Conservation (phyloP, 2,113 vertebrate genomes). For the Muntiacus reevesi region DNA sequence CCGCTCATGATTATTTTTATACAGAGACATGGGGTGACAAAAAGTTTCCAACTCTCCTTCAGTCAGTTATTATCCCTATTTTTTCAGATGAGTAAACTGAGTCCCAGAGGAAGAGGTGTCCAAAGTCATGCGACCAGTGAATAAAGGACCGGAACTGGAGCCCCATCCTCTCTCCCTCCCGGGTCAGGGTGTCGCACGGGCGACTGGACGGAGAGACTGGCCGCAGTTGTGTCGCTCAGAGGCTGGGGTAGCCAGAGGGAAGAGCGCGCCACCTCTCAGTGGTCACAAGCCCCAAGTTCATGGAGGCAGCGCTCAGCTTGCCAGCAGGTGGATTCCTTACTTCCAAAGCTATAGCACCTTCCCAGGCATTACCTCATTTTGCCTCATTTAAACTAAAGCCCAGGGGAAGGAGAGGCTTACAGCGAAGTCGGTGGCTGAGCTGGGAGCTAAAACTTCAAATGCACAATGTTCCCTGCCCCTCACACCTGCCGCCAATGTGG, state of each 20-base stretch:
- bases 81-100: conserved; percentile 27
- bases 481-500: not conserved
- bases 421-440: not conserved
- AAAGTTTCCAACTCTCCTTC: not conserved
- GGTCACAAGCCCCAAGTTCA: not conserved
- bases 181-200: not conserved
- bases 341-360: not conserved
- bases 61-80: not conserved
- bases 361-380: not conserved
- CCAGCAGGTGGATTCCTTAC: not conserved
- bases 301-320: not conserved
- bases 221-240: not conserved
- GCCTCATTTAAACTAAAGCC: not conserved
- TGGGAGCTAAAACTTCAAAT: not conserved
- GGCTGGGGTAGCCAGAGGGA: not conserved
- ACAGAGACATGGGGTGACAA: not conserved
- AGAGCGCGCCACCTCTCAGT: not conserved
- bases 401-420: not conserved
- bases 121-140: not conserved
- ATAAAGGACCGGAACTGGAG: not conserved
- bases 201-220: not conserved
- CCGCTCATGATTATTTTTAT: not conserved
- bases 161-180: too few species aligned
- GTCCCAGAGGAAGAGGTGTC: not conserved
- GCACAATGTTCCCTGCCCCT: not conserved